Conservation (phyloP, 2,888 invertebrate species). For the Drosophila pseudotalamancana region DNA sequence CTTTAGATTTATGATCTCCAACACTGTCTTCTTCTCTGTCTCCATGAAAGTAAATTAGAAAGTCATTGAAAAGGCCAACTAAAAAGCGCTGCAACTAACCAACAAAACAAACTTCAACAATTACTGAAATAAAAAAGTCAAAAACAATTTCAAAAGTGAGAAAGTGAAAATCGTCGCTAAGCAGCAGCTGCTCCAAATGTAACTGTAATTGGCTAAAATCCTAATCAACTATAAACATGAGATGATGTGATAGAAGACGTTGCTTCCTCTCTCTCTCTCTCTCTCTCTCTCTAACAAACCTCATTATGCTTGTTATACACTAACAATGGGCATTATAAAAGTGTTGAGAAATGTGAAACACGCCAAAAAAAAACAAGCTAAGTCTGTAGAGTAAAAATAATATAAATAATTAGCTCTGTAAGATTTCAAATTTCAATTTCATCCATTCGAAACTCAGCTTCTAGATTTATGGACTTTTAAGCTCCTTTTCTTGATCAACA, state of each 20-base stretch:
- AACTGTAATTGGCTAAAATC: constrained; percentile 69
- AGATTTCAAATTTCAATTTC: too few species aligned
- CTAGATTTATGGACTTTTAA: too few species aligned
- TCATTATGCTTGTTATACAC: constrained; percentile 32
- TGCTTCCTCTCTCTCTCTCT: too few species aligned
- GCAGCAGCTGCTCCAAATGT: constrained; percentile 67
- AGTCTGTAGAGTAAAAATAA: not conserved
- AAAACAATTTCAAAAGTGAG: constrained; percentile 34
- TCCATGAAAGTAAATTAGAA: constrained; percentile 50
- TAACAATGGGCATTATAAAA: not conserved
- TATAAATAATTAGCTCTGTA: too few species aligned
- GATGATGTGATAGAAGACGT: too few species aligned
- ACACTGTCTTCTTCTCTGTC: not conserved
- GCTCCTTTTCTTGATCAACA: too few species aligned
- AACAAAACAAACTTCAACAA: constrained; percentile 42
- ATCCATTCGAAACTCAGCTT: too few species aligned
- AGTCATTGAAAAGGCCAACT: constrained; percentile 50
- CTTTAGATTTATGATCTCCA: constrained; percentile 36
- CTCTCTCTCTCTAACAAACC: constrained; percentile 2
- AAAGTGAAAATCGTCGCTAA: constrained; percentile 66
- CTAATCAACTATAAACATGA: constrained; percentile 52
- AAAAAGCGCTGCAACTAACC: constrained; percentile 36
- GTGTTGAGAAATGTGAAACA: not conserved
- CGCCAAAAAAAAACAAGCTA: not conserved
- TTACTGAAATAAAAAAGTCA: constrained; percentile 31